Base-by-base conservation (phyloP, 2,797 vertebrate genomes). In the Coilia nasus region DNA sequence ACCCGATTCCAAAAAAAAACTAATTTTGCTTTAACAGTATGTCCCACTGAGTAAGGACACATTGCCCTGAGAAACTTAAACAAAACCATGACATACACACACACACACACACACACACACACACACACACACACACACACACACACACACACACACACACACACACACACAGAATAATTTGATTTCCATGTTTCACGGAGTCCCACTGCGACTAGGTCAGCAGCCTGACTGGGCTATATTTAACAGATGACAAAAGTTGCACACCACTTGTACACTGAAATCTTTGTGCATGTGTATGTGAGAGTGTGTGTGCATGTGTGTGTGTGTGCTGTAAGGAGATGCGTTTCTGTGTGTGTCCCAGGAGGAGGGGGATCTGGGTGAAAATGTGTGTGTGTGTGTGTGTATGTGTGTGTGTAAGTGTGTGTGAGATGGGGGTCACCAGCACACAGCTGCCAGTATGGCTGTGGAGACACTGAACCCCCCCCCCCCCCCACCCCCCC, bases 171-270 rank as follows among this genome's bases (percentile, higher is more conserved):
- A 85, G 80, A 92, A 90, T 94, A 89, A 94, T 95, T 93, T 90
- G 87, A 94, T 93, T 93, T 94, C 93, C 94, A 94, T 92, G 93
- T 94, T 93, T 91, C 80, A 91, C 89, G 93, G 92, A 92, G 92
- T 91, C 92, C 88, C 86, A 81, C 91, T 81, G 90, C 88, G 90
- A 90, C 86, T 87, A 91, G 92, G 89, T 93, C 92, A 87, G 90
- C 86, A 92, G 91, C 87, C 78, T 44, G 90, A 89, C 90, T 84
- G 89, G 89, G 92, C 93, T 95, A 92, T 94, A 94, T 95, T 95
- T 95, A 96, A 94, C 94, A 95, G 94, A 95, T 94, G 94, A 95
- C 93, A 95, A 94, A 95, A 95, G 94, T 94, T 94, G 93, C 94
- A 95, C 95, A 95, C 94, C 95, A 95, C 94, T 95, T 95, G 95